Conservation (phyloP, 2,797 vertebrate species). For the Oreochromis grahami region DNA sequence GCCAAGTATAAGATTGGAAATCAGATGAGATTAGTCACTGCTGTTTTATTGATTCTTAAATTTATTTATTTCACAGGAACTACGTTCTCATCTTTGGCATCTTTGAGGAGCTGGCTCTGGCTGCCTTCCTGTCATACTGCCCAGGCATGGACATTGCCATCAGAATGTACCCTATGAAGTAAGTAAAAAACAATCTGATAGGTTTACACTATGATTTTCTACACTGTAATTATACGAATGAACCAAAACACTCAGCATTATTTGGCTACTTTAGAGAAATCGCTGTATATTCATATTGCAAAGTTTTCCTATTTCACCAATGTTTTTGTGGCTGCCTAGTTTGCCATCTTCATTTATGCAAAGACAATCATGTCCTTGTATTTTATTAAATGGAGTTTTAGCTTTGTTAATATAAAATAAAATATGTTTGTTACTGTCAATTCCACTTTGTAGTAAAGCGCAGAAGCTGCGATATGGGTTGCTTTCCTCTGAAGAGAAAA, state of each 20-base stretch:
- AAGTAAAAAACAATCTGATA: background rate
- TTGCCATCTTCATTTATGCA: background rate
- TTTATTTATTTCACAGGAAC: background rate
- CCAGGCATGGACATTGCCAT: conserved; percentile 89
- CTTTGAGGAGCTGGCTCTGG: background rate
- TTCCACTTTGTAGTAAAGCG: background rate
- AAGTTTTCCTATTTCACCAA: background rate
- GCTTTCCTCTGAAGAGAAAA: background rate
- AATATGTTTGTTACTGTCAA: background rate
- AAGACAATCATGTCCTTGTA: background rate
- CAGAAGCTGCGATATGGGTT: background rate
- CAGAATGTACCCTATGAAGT: conserved; percentile 91
- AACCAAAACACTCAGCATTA: background rate
- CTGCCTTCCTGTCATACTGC: conserved; percentile 82
- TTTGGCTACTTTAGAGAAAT: background rate
- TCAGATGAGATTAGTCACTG: background rate
- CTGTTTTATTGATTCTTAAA: background rate
- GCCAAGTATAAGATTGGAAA: too few species aligned
- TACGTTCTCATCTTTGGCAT: background rate
- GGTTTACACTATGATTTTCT: background rate
- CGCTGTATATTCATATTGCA: background rate
- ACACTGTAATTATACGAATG: background rate
- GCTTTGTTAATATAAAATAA: background rate
- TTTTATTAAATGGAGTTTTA: background rate
- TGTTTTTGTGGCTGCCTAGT: background rate